Percentiles rank a stretch among this genome's conserved stretches.
phyloP scores from a whole-genome alignment of 1,140 invertebrate genomes.

The Drosophila pseudoobscura region DNA sequence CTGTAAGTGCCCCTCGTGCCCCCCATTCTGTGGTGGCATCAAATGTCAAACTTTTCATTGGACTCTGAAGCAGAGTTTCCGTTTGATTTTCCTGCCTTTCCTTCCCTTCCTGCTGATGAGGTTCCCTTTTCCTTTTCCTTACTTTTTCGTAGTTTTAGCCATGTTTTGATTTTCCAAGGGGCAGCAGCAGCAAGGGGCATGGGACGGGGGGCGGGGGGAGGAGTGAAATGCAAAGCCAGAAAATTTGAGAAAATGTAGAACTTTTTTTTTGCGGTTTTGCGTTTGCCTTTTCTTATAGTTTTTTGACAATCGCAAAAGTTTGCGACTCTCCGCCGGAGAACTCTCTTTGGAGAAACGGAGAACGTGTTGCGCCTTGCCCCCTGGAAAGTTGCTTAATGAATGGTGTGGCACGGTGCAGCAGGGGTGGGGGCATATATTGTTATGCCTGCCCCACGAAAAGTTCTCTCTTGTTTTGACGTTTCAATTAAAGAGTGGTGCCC shows the following conservation, averaged over 20 bases:
- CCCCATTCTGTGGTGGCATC: slow-evolving; percentile 28
- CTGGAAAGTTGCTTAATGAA: slow-evolving; percentile 70
- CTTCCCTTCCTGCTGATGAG: slow-evolving; percentile 10
- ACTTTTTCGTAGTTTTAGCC: slow-evolving; percentile 8
- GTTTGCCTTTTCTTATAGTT: slow-evolving; percentile 67
- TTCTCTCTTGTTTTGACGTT: slow-evolving; percentile 11
- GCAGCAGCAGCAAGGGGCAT: no score
- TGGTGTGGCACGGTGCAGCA: slow-evolving; percentile 5
- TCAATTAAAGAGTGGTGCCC: slow-evolving; percentile 26
- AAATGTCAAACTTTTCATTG: slow-evolving; percentile 64
- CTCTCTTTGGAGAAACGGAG: not conserved
- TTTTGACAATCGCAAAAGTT: slow-evolving; percentile 70
- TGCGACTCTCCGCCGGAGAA: slow-evolving; percentile 10
- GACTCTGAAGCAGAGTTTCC: slow-evolving; percentile 11
- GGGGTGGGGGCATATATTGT: not conserved
- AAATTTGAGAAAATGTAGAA: slow-evolving; percentile 1
- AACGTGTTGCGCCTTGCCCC: slow-evolving; percentile 64
- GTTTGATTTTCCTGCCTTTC: slow-evolving; percentile 26
- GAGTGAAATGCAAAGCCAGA: slow-evolving; percentile 17
- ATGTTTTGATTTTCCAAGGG: slow-evolving; percentile 30
- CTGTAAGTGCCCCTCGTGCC: not conserved
- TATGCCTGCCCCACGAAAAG: no score
- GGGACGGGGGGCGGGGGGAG: no score
- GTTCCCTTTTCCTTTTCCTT: slow-evolving; percentile 6
- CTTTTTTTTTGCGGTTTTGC: slow-evolving; percentile 50